Evolutionary conservation across 2,797 vertebrate species (phyloP).

Genomic region (Tauraco hartlaubi): DNA sequence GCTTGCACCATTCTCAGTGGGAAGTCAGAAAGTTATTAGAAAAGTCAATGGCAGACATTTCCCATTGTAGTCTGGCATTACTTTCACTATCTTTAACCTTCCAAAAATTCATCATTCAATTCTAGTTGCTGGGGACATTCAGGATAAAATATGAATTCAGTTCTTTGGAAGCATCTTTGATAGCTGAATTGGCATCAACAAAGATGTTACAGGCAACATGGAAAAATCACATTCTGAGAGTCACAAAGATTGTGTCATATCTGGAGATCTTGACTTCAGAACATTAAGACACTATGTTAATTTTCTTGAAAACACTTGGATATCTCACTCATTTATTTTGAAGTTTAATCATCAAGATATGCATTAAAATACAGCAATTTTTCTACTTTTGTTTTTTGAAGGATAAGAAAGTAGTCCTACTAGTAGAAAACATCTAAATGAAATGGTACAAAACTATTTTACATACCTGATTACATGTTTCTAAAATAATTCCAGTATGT

Average conservation of each 20-base stretch:
- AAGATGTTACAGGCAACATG: not conserved
- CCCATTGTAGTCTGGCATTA: not conserved
- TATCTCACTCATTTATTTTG: not conserved
- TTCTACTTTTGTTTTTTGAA: not conserved
- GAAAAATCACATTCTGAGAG: not conserved
- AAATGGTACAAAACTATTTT: not conserved
- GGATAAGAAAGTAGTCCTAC: not conserved
- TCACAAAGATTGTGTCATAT: not conserved
- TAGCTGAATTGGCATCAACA: not conserved
- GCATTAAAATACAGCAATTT: not conserved
- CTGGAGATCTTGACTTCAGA: not conserved
- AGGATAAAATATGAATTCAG: not conserved
- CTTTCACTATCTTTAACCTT: not conserved
- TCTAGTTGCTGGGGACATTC: not conserved
- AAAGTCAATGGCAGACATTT: not conserved
- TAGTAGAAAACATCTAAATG: not conserved
- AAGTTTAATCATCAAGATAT: not conserved
- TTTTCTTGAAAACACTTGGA: not conserved
- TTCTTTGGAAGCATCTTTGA: not conserved
- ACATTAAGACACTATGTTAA: not conserved
- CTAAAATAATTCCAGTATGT: not conserved
- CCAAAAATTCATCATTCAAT: not conserved
- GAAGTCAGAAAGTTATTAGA: not conserved
- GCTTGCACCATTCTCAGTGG: not conserved
- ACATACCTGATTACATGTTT: not conserved